Conservation (phyloP, 2,888 invertebrate genomes). For the Baccha elongata region DNA sequence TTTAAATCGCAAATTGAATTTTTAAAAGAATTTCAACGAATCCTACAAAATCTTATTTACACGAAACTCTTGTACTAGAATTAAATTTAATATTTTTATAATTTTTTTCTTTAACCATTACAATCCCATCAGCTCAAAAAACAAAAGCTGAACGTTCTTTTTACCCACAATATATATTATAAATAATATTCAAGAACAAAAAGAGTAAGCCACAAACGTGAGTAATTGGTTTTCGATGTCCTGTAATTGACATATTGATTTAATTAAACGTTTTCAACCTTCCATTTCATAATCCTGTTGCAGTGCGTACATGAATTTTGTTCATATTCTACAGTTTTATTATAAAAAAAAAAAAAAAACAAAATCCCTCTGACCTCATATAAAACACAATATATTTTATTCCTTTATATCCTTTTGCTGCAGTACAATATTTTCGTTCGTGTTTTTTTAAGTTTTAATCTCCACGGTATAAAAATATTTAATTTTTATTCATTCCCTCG, state of each 20-base stretch:
- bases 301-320: slow-evolving; percentile 12
- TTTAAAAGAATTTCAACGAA: too few species aligned
- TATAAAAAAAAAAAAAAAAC: background rate
- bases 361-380: background rate
- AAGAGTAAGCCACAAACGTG: background rate
- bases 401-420: background rate
- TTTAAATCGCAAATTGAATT: too few species aligned
- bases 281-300: slow-evolving; percentile 26
- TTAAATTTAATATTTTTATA: background rate
- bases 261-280: slow-evolving; percentile 23
- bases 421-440: background rate
- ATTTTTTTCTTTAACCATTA: background rate
- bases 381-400: background rate
- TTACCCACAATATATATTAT: background rate
- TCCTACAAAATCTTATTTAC: too few species aligned
- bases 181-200: background rate
- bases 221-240: slow-evolving; percentile 50
- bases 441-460: background rate
- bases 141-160: background rate
- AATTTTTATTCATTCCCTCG: background rate
- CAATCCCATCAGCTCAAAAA: background rate
- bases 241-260: slow-evolving; percentile 50
- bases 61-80: too few species aligned
- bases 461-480: background rate
- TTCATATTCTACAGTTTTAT: background rate